Conservation (phyloP, 2,113 vertebrate species). For the Chrysochloris asiatica region DNA sequence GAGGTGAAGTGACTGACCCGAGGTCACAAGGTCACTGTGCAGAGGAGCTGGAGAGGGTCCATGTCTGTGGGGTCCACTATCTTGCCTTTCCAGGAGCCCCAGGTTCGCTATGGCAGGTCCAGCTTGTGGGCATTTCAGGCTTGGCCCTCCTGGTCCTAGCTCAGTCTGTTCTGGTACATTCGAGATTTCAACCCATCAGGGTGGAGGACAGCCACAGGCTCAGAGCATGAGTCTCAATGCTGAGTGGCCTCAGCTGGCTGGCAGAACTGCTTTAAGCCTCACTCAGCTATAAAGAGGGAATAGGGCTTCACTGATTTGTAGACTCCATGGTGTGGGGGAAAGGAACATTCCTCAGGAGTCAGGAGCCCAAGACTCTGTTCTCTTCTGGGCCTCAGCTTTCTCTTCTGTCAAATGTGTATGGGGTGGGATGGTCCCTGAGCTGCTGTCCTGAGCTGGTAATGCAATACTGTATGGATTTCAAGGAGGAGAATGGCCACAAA, state of each 20-base stretch:
- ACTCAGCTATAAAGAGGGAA: not conserved
- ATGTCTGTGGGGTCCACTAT: no score
- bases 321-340: not conserved
- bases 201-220: not conserved
- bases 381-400: slow-evolving; percentile 51
- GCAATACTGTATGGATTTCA: slow-evolving; percentile 76
- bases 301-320: not conserved
- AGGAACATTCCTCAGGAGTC: not conserved
- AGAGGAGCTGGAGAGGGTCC: no score
- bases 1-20: not conserved
- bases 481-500: slow-evolving; percentile 64
- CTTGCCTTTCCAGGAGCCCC: not conserved
- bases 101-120: not conserved
- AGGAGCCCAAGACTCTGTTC: not conserved
- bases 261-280: not conserved
- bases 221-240: not conserved
- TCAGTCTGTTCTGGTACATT: not conserved
- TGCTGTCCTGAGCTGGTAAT: slow-evolving; percentile 61
- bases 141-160: not conserved
- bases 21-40: not conserved
- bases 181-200: not conserved
- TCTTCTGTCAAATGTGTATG: slow-evolving; percentile 56
- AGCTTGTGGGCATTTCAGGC: not conserved
- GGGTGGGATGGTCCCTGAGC: slow-evolving; percentile 51
- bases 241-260: not conserved